Evolutionary conservation across 2,888 invertebrate species (phyloP), one percentile per base, ranked within the genome.

Genomic region (Macrophya alboannulata): DNA sequence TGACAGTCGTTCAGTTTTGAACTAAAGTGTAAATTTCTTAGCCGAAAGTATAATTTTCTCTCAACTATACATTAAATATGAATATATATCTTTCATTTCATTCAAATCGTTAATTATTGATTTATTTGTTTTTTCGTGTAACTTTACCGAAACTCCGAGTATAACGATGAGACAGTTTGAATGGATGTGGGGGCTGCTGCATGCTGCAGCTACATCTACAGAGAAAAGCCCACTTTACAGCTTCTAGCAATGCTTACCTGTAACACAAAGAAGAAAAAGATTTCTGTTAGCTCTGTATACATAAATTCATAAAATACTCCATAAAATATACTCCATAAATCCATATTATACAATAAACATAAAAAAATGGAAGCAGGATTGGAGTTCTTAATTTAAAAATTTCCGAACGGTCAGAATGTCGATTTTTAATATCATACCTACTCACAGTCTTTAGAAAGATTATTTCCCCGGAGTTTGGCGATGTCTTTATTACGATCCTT

Each of bases 231-330:
- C 15, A 37, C 12, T 17, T 12, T n/a, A 2, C 10, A 74, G 4
- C 21, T 45, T 25, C 15, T 6, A 8, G 37, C 6, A 77, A 86
- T 86, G 84, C 86, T 85, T 85, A 85, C 85, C 85, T 85, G 85
- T 25, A 85, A 85, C 85, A 85, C 10, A 85, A 85, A 77, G 31
- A 40, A 8, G 17, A 21, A 62, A 40, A 81, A 79, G 25, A 79
- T 62, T 62, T 43, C 43, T 40, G 12, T 81, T 59, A 79, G 43
- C 48, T 55, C 17, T 2, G 59, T n/a, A n/a, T 25, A 62, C 6
- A 4, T 31, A 1, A 21, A 15, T 65, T 31, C 43, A 21, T 10
- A n/a, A n/a, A n/a, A n/a, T n/a, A n/a, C n/a, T n/a, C n/a, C n/a
- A n/a, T n/a, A n/a, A n/a, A n/a, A n/a, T n/a, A n/a, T n/a, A n/a